A percentile compares a stretch with the other conserved stretches of the same genome.
Conservation (phyloP, 2,797 vertebrate genomes). For the Coranthus polyacanthus region DNA sequence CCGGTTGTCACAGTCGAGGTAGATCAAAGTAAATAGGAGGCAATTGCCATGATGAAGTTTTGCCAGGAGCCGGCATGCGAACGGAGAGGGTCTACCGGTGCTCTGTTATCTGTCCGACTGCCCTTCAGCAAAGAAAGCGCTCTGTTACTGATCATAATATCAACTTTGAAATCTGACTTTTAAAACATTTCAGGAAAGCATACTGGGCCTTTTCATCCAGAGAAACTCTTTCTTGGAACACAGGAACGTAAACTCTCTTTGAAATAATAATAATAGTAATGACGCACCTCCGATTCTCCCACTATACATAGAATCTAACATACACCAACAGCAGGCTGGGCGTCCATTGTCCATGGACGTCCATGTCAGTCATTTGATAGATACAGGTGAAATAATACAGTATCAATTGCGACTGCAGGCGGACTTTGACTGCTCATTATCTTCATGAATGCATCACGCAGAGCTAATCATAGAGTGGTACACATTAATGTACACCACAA, state of each 20-base stretch:
- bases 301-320: too few species aligned
- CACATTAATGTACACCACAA: too few species aligned
- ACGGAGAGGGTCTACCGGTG: conserved; percentile 26
- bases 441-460: conserved; percentile 32
- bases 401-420: conserved; percentile 18
- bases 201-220: neutral
- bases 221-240: neutral
- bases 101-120: conserved; percentile 33
- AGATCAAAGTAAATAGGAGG: conserved; percentile 70
- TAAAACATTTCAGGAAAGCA: conserved; percentile 7
- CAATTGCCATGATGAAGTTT: conserved; percentile 56
- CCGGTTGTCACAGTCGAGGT: conserved; percentile 66
- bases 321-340: neutral
- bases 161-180: conserved; percentile 25
- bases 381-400: conserved; percentile 23
- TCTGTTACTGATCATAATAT: conserved; percentile 6
- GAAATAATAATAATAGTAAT: conserved; percentile 6
- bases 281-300: neutral
- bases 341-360: neutral
- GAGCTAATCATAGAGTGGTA: conserved; percentile 25
- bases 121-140: conserved; percentile 23
- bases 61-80: conserved; percentile 40
- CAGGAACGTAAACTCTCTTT: neutral
- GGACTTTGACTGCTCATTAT: conserved; percentile 43
- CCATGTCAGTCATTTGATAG: conserved; percentile 23